Base-by-base conservation (phyloP, 64 coral and sea anemone species). In the Porites australiensis region DNA sequence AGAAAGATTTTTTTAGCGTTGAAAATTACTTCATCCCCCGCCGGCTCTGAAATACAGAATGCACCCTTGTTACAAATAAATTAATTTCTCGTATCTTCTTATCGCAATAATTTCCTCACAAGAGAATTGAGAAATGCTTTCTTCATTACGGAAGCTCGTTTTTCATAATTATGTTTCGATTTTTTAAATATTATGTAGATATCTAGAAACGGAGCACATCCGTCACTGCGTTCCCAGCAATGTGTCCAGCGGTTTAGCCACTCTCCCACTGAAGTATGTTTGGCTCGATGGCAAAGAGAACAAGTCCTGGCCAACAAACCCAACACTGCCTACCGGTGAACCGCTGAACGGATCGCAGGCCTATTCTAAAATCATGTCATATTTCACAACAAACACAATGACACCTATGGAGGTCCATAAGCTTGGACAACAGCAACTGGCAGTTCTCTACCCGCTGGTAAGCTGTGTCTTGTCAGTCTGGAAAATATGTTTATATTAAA, bases 361-460 rank as follows among this genome's bases (percentile, higher is more conserved):
- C 2, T 93, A 93, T 75, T 62, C 91, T 0, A 21, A 53, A 13
- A 93, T 93, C n/a, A 77, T 93, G 82, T 78, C 82, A 3, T 93
- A 87, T 72, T 93, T 93, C 47, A 87, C 91, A 18, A 87, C 81
- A 18, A 93, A 83, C 27, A 49, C 64, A 43, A 87, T 93, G 58
- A 93, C 83, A 0, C 72, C 82, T 5, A 60, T 50, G 11, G 70
- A 93, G 16, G 91, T 93, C 7, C 76, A 93, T 58, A 72, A 93
- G 7, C 72, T 96, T 14, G 95, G 95, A 6, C 70, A 88, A 82
- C 86, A 93, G 50, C 88, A 90, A 64, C 72, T 96, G 15, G 8
- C 15, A 3, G 59, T 76, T 18, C 91, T 96, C 44, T 96, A 96
- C 50, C 95, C 95, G 14, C 88, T 89, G 91, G 95, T 93, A 57